phyloP scores from a whole-genome alignment of 2,113 vertebrate genomes.

The Heteronetta atricapilla region DNA sequence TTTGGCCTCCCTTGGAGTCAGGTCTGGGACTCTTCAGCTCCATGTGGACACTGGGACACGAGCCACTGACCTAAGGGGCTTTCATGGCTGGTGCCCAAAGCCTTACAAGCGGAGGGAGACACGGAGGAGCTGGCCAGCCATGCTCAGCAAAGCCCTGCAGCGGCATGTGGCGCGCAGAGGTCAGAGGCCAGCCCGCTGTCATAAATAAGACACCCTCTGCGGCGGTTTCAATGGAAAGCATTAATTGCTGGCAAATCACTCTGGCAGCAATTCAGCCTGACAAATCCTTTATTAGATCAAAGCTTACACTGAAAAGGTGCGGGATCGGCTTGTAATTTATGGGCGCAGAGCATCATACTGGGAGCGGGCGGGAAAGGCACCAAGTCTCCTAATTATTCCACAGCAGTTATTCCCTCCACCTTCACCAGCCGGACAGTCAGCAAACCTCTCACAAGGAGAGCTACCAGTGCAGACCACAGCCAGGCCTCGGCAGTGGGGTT shows the following conservation, averaged over 20 bases:
- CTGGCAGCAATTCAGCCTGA: neutral
- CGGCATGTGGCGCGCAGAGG: neutral
- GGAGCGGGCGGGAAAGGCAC: fast-evolving
- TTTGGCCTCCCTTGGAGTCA: neutral
- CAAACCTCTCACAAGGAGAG: neutral
- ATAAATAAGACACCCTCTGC: neutral
- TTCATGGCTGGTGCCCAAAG: neutral
- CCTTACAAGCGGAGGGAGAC: neutral
- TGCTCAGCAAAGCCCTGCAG: neutral
- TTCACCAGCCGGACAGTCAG: neutral
- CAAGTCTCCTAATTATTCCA: neutral
- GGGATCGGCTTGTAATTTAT: neutral
- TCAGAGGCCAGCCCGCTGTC: neutral
- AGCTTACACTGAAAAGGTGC: neutral
- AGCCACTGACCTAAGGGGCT: neutral
- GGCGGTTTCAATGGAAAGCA: neutral
- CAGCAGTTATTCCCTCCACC: neutral
- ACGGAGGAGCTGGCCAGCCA: neutral
- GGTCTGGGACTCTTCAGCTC: neutral
- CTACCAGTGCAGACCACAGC: neutral
- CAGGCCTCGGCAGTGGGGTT: neutral
- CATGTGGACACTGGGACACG: neutral
- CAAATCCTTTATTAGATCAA: neutral
- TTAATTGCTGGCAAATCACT: neutral
- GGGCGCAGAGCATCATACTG: neutral